Base-by-base conservation (phyloP, 1,140 invertebrate genomes). In the Zaprionus capensis region DNA sequence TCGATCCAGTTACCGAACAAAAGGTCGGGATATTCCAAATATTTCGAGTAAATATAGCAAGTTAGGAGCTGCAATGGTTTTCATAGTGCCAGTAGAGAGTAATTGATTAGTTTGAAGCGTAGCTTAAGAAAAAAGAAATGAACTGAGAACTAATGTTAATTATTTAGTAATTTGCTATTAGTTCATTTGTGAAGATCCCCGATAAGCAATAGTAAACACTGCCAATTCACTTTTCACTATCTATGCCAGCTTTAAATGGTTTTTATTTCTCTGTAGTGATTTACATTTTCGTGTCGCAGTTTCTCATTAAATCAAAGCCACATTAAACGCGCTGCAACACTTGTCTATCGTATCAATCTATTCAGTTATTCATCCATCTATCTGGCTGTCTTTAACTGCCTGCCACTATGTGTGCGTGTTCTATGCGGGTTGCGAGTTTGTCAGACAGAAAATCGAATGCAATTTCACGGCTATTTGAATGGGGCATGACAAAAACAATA, bases 401-500 rank as follows among this genome's bases (percentile, higher is more conserved):
- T 46, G 6, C 0, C 26, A 7, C 26, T 7, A 28, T 28, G 26
- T 28, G 26, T 2, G 26, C 5, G 36, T 15, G 38, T 44, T 15
- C 36, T 15, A 38, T 38, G 36, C 36, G 5, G 14, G 41, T 46
- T 46, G 41, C 3, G 63, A 74, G 77, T 63, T 75, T 64, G 59
- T 59, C 67, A 64, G 41, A 51, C 66, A 58, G 57, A 67, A 81
- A 88, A 78, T 75, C 71, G 77, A 87, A 88, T 84, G 84, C 84
- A 87, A 87, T 87, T 87, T 87, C 85, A 87, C 81, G 84, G 84
- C 81, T 87, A 81, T 84, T 88, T 87, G 84, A 78, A 62, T 78
- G 71, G 65, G 68, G 67, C 59, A 67, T 76, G 59, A 68, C 62
- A 68, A 80, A 74, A 57, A 67, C 57, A 17, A 41, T 73, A 53